Evolutionary conservation across 2,797 vertebrate genomes (phyloP).

Genomic region (Crenichthys baileyi): DNA sequence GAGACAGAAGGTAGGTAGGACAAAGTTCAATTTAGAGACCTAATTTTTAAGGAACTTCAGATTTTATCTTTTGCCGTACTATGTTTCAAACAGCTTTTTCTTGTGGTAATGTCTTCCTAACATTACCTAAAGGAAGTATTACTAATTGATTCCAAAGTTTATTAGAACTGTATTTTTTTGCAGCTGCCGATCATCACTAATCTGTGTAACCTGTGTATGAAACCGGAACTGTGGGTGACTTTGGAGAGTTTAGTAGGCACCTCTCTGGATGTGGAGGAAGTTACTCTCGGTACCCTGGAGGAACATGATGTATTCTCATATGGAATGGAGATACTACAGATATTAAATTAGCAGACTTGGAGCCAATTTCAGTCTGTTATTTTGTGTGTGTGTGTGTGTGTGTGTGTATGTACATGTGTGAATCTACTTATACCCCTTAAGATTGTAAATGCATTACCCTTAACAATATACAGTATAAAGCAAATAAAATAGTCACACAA

Average conservation of each 20-base stretch:
- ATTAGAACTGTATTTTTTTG: conserved; percentile 1
- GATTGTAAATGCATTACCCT: not conserved
- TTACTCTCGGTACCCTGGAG: conserved; percentile 77
- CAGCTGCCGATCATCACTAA: conserved; percentile 86
- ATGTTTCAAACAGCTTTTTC: not conserved
- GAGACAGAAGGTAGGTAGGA: conserved; percentile 83
- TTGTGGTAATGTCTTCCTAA: not conserved
- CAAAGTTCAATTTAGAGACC: not conserved
- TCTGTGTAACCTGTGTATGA: conserved; percentile 84
- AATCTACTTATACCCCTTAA: not conserved
- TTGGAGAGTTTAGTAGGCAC: conserved; percentile 78
- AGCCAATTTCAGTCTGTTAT: not conserved
- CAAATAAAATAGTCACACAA: not conserved
- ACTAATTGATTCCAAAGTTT: not conserved
- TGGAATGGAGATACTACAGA: conserved; percentile 82
- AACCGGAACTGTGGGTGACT: conserved; percentile 80
- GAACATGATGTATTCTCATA: conserved; percentile 80
- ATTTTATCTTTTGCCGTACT: not conserved
- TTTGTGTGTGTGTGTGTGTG: no score
- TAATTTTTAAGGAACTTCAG: not conserved
- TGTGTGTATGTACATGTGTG: not conserved
- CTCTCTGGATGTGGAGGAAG: conserved; percentile 68
- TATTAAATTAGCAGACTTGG: conserved; percentile 25
- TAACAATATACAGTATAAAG: not conserved
- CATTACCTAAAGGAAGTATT: not conserved